phyloP scores from a whole-genome alignment of 2,797 vertebrate species.

The Syndactyla subalaris region DNA sequence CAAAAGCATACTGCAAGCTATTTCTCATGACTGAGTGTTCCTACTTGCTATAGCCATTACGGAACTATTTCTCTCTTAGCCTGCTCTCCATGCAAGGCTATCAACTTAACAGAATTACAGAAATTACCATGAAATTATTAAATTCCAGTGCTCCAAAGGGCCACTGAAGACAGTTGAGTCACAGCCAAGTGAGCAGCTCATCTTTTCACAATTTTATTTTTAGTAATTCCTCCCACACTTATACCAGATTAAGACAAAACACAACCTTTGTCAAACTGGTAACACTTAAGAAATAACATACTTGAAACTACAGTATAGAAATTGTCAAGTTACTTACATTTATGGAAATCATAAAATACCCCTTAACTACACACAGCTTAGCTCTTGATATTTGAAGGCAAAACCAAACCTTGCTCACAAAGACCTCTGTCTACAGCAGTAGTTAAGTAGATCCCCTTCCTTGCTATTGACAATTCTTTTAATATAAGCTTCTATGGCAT shows the following conservation, averaged over 20 bases:
- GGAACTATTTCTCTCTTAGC: background rate
- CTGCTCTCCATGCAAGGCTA: background rate
- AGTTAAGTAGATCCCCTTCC: background rate
- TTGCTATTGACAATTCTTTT: background rate
- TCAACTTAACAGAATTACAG: conserved; percentile 3
- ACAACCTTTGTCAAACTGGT: background rate
- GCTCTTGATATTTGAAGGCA: background rate
- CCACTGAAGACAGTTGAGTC: background rate
- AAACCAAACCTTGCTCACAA: background rate
- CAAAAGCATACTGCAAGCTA: background rate
- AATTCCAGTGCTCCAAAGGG: background rate
- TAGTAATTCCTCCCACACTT: background rate
- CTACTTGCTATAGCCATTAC: background rate
- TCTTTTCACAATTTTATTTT: background rate
- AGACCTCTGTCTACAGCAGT: background rate
- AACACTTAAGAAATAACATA: background rate
- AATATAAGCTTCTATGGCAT: background rate
- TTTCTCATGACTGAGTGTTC: background rate
- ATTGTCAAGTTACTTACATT: background rate
- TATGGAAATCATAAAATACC: background rate
- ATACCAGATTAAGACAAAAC: background rate
- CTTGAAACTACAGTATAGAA: background rate
- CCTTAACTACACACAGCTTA: background rate
- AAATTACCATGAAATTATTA: background rate
- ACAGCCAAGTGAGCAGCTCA: background rate